Conservation (phyloP, 2,113 vertebrate genomes). For the Ophiodon elongatus region DNA sequence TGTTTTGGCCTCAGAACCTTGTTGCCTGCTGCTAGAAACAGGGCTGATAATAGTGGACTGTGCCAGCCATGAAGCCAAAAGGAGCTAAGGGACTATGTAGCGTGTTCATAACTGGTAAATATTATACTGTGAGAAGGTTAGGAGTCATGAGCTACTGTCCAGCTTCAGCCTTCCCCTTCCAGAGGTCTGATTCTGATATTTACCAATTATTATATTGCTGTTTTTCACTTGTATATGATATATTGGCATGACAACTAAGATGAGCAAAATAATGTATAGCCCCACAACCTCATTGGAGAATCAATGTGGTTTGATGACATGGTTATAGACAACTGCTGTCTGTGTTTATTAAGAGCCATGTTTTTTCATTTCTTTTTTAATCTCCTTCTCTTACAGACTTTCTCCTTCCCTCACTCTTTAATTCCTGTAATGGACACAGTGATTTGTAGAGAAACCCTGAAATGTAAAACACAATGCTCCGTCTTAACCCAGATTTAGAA, state of each 20-base stretch:
- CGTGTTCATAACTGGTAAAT: not conserved
- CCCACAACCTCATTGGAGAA: not conserved
- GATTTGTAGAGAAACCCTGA: not conserved
- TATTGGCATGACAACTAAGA: not conserved
- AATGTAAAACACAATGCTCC: conserved; percentile 7
- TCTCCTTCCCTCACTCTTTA: not conserved
- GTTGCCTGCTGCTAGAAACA: not conserved
- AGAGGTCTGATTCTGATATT: not conserved
- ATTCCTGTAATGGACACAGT: conserved; percentile 4
- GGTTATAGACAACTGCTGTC: not conserved
- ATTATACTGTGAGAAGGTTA: not conserved
- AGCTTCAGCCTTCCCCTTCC: not conserved
- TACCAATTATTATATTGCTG: not conserved
- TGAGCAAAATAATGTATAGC: too few species aligned
- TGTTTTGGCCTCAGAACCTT: not conserved
- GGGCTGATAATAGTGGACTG: not conserved
- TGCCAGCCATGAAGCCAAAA: not conserved
- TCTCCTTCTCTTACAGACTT: not conserved
- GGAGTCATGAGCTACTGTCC: not conserved
- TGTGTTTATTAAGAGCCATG: not conserved
- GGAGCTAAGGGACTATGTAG: not conserved
- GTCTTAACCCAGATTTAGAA: conserved; percentile 23
- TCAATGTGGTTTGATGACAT: not conserved
- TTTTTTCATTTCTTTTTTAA: conserved; percentile 13
- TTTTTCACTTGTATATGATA: not conserved